Evolutionary conservation across 1,140 invertebrate species (phyloP), one percentile per base, ranked within the genome.

Genomic region (Brachystomella parvula): DNA sequence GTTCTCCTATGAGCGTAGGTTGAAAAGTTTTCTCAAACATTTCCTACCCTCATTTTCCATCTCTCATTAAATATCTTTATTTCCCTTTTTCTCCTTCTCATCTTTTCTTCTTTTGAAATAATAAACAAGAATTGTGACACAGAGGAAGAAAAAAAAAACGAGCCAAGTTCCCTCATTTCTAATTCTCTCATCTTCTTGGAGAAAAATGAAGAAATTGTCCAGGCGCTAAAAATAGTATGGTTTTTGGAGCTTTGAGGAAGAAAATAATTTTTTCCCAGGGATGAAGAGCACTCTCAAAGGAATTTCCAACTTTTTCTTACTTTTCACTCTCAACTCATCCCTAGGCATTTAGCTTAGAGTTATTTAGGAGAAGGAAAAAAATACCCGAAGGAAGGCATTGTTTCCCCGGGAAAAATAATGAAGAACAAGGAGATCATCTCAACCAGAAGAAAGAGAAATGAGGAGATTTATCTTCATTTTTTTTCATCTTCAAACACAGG

Each of bases 41-140:
- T 24, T 24, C 49, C 9, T 6, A 53, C 21, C 24, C 49, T 26
- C 49, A 6, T 9, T 12, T 44, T 44, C 39, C 39, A 44, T 53
- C 49, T 53, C 49, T 53, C 49, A 53, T 53, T 53, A 53, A 53
- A 53, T 53, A 53, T 53, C 49, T 53, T 53, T 53, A 53, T 53
- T 53, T 53, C 49, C 49, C 49, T 53, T 53, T 53, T n/a, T n/a
- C n/a, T n/a, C n/a, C n/a, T n/a, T 53, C 49, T 53, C 49, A 53
- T 53, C 49, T 53, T 53, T 53, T 53, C 49, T 53, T 53, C 49
- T 53, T 53, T 24, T 53, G 49, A 53, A 53, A 53, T 53, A 53
- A 53, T 53, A 53, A 53, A 53, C 49, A 53, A 15, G 24, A 53
- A 19, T 53, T 44, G 49, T 53, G 49, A 53, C 49, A 53, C 9